Conservation (phyloP, 2,888 invertebrate genomes). For the Maniola hyperantus region DNA sequence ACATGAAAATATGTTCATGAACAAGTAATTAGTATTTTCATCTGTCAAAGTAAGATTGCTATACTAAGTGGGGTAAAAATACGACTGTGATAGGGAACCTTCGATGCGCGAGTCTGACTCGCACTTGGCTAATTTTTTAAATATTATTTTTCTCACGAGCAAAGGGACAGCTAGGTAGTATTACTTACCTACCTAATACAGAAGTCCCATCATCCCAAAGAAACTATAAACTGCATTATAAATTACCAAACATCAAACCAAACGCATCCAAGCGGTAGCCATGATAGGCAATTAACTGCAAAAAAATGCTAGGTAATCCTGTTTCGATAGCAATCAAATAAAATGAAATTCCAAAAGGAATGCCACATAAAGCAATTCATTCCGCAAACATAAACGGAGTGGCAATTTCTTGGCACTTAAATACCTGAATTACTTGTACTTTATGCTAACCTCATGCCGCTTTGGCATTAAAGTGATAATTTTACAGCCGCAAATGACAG, state of each 20-base stretch:
- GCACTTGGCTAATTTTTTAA: too few species aligned
- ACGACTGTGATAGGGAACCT: too few species aligned
- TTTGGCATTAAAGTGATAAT: constrained; percentile 22
- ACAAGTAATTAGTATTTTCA: too few species aligned
- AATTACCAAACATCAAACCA: background rate
- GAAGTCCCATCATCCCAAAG: too few species aligned
- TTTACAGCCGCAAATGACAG: constrained; percentile 25
- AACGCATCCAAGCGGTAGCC: background rate
- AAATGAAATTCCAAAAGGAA: background rate
- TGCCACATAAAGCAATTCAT: constrained; percentile 9
- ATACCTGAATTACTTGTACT: constrained; percentile 12
- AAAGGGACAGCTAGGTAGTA: too few species aligned
- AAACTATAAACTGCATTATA: background rate
- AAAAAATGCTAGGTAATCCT: background rate
- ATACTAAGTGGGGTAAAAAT: too few species aligned
- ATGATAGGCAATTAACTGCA: background rate
- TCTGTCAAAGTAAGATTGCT: too few species aligned
- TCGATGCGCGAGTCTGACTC: too few species aligned
- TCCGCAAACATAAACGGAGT: background rate
- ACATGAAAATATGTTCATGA: too few species aligned
- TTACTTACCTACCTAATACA: too few species aligned
- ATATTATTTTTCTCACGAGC: too few species aligned
- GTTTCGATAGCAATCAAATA: background rate
- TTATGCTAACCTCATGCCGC: constrained; percentile 2
- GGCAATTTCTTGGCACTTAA: constrained; percentile 19